A percentile compares a stretch with the other conserved stretches of the same genome.
phyloP scores from a whole-genome alignment of 2,888 invertebrate species.

The Habroteleia sp. region DNA sequence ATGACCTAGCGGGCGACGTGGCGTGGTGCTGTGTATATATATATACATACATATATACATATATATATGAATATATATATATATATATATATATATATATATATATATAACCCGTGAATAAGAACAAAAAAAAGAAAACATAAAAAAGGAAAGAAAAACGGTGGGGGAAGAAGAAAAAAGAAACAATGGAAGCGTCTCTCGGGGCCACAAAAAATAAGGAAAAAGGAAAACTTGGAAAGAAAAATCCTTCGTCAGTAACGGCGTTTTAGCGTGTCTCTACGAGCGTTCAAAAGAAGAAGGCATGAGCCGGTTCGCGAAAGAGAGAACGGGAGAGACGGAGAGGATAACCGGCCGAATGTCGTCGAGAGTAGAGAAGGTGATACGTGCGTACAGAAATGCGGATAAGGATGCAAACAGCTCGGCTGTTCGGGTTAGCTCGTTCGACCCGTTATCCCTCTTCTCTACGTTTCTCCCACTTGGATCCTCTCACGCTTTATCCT shows the following conservation, averaged over 20 bases:
- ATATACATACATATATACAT: too few relatives aligned
- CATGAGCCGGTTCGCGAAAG: conserved; percentile 22
- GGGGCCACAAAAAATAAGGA: conserved; percentile 42
- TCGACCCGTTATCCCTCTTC: conserved; percentile 80
- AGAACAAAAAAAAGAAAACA: conserved; percentile 10
- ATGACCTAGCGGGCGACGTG: conserved; percentile 41
- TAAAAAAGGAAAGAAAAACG: conserved; percentile 3
- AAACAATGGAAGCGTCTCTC: conserved; percentile 42
- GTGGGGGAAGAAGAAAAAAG: conserved; percentile 11
- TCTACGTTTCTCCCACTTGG: conserved; percentile 54
- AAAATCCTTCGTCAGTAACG: conserved; percentile 59
- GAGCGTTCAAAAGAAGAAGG: conserved; percentile 44
- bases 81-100: too few relatives aligned
- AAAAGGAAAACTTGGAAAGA: conserved; percentile 54
- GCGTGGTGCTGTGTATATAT: conserved; percentile 30
- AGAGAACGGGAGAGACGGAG: conserved; percentile 40
- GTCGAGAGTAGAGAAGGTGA: conserved; percentile 38
- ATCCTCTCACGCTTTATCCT: conserved; percentile 36
- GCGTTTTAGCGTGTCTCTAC: conserved; percentile 54
- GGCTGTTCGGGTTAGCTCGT: conserved; percentile 80
- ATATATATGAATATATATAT: too few relatives aligned
- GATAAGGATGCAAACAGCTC: conserved; percentile 65
- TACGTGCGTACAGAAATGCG: conserved; percentile 34
- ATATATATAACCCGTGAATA: conserved; percentile 33
- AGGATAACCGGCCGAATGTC: conserved; percentile 53